Evolutionary conservation across 2,797 vertebrate genomes (phyloP).

Genomic region (Sphenodon punctatus): DNA sequence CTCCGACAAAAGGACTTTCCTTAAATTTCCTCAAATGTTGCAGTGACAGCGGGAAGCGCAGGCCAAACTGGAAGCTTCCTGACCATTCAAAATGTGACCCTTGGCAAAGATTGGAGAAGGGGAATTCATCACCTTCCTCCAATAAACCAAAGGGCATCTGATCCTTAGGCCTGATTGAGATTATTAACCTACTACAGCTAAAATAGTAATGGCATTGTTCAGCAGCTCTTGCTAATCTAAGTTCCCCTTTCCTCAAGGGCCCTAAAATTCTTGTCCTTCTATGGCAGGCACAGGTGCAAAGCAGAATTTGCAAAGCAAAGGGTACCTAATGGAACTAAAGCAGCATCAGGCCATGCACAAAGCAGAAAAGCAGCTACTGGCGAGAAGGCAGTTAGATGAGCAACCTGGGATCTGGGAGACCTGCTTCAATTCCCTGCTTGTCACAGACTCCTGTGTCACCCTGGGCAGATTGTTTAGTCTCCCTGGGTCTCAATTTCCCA

Average conservation of each 20-base stretch:
- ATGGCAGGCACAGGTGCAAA: neutral
- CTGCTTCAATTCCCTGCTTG: too few species aligned
- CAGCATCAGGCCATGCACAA: neutral
- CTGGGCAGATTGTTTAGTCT: too few species aligned
- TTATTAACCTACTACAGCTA: fast-evolving
- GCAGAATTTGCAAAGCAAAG: neutral
- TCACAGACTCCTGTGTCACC: too few species aligned
- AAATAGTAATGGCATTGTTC: neutral
- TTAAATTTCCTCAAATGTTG: neutral
- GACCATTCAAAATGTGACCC: neutral
- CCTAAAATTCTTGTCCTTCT: too few species aligned
- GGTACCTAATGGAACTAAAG: neutral
- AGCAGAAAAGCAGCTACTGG: neutral
- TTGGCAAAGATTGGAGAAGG: neutral
- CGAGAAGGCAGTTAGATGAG: neutral
- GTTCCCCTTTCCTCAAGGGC: fast-evolving
- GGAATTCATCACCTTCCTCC: neutral
- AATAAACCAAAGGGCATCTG: neutral
- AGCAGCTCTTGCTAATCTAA: fast-evolving
- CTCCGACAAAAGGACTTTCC: neutral
- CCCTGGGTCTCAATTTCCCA: too few species aligned
- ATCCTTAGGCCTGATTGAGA: neutral
- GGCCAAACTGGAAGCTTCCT: slow-evolving; percentile 2
- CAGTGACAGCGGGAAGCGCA: neutral
- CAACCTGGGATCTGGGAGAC: too few species aligned